Evolutionary conservation across 2,888 invertebrate genomes (phyloP).

Genomic region (Clivina fossor): DNA sequence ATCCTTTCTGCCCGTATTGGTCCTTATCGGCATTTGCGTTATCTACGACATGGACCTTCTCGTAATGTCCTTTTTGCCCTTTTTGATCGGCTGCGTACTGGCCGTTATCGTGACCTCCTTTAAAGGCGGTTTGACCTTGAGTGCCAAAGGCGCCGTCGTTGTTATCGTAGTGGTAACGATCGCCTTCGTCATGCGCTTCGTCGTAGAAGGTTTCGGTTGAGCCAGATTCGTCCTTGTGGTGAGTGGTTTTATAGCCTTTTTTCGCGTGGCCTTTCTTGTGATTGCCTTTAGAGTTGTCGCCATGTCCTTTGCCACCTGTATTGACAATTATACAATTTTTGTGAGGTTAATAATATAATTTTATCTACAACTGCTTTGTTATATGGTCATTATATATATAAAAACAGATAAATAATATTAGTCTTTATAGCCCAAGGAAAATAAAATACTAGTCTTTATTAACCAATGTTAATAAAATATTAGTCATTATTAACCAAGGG

Average conservation of each 20-base stretch:
- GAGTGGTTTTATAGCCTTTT: constrained; percentile 67
- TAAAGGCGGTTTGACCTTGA: constrained; percentile 59
- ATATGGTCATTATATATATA: too few species aligned
- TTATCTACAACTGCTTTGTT: too few species aligned
- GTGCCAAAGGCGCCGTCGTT: constrained; percentile 62
- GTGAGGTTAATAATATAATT: background rate
- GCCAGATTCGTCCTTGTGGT: constrained; percentile 67
- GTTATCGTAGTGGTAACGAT: constrained; percentile 60
- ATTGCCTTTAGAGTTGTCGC: constrained; percentile 58
- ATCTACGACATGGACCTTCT: constrained; percentile 59
- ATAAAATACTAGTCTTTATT: too few species aligned
- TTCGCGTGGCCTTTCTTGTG: constrained; percentile 67
- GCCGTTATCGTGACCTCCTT: constrained; percentile 63
- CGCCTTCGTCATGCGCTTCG: constrained; percentile 65
- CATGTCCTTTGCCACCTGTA: constrained; percentile 58
- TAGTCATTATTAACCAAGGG: too few species aligned
- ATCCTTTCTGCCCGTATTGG: constrained; percentile 62
- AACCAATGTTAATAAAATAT: too few species aligned
- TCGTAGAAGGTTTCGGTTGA: constrained; percentile 67
- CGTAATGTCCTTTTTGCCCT: constrained; percentile 62
- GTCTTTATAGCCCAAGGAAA: too few species aligned
- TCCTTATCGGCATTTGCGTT: constrained; percentile 64
- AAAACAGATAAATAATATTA: too few species aligned
- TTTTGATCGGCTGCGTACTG: constrained; percentile 59
- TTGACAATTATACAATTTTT: background rate